Percentiles rank a stretch among this genome's conserved stretches.
Conservation (phyloP, 1,140 invertebrate genomes). For the Bombus sibiricus region DNA sequence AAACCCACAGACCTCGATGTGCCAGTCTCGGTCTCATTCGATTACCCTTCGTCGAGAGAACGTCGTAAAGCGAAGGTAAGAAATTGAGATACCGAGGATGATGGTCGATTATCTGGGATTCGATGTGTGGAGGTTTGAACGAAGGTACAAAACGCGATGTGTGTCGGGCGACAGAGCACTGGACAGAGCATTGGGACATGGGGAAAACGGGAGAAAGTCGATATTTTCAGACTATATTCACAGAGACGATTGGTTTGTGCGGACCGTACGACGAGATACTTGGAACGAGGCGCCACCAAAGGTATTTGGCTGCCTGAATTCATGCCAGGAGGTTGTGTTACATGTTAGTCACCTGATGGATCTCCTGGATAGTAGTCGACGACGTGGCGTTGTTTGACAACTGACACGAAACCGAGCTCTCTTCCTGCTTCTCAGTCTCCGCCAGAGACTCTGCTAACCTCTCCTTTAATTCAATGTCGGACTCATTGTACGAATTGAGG, state of each 20-base stretch:
- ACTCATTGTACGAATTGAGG: constrained; percentile 71
- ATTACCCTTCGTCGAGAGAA: constrained; percentile 60
- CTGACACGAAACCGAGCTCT: constrained; percentile 65
- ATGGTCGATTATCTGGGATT: constrained; percentile 23
- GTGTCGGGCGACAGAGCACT: constrained; percentile 21
- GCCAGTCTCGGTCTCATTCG: constrained; percentile 62
- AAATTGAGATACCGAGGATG: background rate
- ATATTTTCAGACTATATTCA: constrained; percentile 62
- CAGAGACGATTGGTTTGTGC: constrained; percentile 66
- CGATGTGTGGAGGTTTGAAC: constrained; percentile 19
- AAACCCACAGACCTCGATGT: constrained; percentile 34
- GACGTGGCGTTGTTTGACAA: constrained; percentile 66
- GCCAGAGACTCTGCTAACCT: constrained; percentile 67
- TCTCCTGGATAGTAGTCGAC: constrained; percentile 64
- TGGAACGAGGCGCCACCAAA: constrained; percentile 68
- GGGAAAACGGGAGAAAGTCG: background rate
- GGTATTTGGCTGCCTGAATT: constrained; percentile 64
- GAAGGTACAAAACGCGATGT: background rate
- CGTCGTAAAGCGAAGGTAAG: constrained; percentile 24
- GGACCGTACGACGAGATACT: constrained; percentile 72
- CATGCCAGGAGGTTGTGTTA: constrained; percentile 78
- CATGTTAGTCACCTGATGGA: constrained; percentile 80
- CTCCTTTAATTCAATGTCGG: constrained; percentile 72
- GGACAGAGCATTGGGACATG: background rate
- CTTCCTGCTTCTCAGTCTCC: constrained; percentile 63